Percentiles rank a stretch among this genome's conserved stretches.
phyloP scores from a whole-genome alignment of 2,113 vertebrate species.

The Heloderma charlesbogerti region DNA sequence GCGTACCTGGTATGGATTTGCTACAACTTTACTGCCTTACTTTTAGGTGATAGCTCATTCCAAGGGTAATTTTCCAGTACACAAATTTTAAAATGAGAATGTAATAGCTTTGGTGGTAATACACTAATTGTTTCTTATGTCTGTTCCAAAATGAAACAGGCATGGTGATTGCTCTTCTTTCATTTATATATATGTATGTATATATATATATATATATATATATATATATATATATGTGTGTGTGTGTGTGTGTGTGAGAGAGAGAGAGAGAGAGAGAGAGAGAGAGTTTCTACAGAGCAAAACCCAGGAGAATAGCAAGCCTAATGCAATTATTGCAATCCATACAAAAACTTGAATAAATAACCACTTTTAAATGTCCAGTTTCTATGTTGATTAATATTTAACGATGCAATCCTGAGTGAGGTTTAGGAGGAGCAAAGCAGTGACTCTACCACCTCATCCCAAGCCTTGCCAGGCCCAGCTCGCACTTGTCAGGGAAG shows the following conservation, averaged over 20 bases:
- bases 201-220: no score
- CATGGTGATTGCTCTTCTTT: conserved; percentile 60
- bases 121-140: conserved; percentile 60
- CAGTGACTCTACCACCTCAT: background rate
- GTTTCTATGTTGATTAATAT: conserved; percentile 10
- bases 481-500: background rate
- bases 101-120: conserved; percentile 64
- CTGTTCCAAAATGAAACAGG: conserved; percentile 43
- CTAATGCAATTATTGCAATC: background rate
- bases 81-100: conserved; percentile 74
- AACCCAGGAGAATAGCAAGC: background rate
- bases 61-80: conserved; percentile 75
- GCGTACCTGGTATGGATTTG: conserved; percentile 20
- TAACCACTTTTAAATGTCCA: conserved; percentile 31
- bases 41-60: conserved; percentile 58
- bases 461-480: no score
- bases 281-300: conserved; percentile 37
- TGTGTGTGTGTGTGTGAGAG: background rate
- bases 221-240: no score
- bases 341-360: background rate
- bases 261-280: no score
- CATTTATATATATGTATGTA: background rate
- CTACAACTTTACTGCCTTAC: conserved; percentile 29
- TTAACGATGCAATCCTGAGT: background rate
- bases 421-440: background rate